Percentiles rank a stretch among this genome's conserved stretches.
Conservation (phyloP, 2,113 vertebrate genomes). For the Triplophysa siluroides region DNA sequence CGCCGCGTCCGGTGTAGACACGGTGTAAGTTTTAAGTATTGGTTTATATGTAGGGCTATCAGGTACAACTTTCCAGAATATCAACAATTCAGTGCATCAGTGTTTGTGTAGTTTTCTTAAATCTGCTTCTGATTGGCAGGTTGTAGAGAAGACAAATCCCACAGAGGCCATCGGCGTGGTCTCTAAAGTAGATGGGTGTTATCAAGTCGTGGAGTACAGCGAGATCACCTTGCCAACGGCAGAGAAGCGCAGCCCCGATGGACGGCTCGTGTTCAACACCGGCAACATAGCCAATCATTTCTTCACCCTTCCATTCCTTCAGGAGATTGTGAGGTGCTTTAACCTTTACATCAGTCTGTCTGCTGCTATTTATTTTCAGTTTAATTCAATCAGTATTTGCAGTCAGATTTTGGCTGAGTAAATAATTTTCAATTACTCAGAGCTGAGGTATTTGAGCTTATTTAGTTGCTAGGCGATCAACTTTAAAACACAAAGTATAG, state of each 20-base stretch:
- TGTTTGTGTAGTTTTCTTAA: too few relatives aligned
- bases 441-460: neutral
- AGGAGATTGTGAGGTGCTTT: constrained; percentile 87
- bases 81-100: too few relatives aligned
- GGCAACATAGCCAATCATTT: constrained; percentile 96
- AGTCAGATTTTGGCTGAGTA: neutral
- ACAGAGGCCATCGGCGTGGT: constrained; percentile 95
- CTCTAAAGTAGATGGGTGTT: constrained; percentile 86
- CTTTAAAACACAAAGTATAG: constrained; percentile 22
- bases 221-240: constrained; percentile 92
- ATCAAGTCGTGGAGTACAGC: constrained; percentile 97
- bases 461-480: constrained; percentile 39
- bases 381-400: neutral
- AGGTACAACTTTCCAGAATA: too few relatives aligned
- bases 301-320: constrained; percentile 88
- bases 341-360: neutral
- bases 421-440: neutral
- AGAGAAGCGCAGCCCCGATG: constrained; percentile 81
- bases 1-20: too few relatives aligned
- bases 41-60: too few relatives aligned
- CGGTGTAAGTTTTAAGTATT: too few relatives aligned
- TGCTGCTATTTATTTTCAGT: neutral
- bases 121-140: constrained; percentile 70
- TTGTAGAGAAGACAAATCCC: constrained; percentile 96
- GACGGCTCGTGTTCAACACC: constrained; percentile 88